Conservation (phyloP, 1,140 invertebrate genomes). For the Plutomurus gul region DNA sequence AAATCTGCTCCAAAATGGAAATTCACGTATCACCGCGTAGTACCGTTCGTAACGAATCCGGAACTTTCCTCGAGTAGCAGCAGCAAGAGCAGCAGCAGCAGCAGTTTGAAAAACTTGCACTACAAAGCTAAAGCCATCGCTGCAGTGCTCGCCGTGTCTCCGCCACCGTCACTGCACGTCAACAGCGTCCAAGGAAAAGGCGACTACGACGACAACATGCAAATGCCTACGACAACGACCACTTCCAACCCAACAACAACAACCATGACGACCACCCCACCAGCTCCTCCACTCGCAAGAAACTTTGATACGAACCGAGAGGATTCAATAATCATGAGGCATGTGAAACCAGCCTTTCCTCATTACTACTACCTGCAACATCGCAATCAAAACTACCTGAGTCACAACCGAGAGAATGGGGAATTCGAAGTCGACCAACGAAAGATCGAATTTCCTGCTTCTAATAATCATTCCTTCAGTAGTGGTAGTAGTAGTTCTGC, state of each 20-base stretch:
- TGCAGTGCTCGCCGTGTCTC: not conserved
- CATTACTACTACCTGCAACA: not conserved
- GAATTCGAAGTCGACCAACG: not conserved
- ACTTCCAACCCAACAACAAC: not conserved
- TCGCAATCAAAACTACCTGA: not conserved
- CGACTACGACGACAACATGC: not conserved
- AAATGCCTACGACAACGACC: not conserved
- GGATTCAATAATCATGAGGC: not conserved
- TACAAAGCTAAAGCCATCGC: not conserved
- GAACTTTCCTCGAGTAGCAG: slow-evolving; percentile 22
- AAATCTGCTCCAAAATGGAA: slow-evolving; percentile 35
- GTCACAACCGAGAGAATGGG: not conserved
- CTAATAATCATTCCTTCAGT: not conserved
- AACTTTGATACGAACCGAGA: not conserved
- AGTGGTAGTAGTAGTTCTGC: not conserved
- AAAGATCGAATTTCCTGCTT: slow-evolving; percentile 8
- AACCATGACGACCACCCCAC: not conserved
- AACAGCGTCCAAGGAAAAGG: not conserved
- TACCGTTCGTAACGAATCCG: slow-evolving; percentile 34
- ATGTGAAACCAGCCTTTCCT: not conserved
- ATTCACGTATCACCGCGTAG: slow-evolving; percentile 39
- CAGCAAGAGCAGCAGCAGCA: not conserved
- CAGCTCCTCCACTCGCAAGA: not conserved
- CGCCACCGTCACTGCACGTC: not conserved
- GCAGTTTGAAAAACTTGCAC: not conserved